Base-by-base conservation (phyloP, 2,888 invertebrate genomes). In the Molorchus minor region DNA sequence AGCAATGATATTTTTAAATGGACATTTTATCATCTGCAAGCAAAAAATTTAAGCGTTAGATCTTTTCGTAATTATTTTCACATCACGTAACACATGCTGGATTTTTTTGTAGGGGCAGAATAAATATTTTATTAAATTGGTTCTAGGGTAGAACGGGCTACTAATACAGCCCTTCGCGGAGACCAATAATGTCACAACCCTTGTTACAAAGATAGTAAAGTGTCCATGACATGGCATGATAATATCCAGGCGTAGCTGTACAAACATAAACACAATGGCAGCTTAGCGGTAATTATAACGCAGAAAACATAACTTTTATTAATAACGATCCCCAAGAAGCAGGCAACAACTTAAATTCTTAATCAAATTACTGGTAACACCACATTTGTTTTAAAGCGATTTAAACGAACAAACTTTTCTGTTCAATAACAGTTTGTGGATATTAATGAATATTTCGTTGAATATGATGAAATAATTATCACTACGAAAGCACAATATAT, bases 241-340 rank as follows among this genome's bases (percentile, higher is more conserved):
- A 29, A 29, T 40, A 52, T 52, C 41, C 40, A 52, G 52, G 15
- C 52, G 29, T 15, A 25, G 38, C 15, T 17, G 19, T n/a, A 20
- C 52, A 52, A 13, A 41, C 52, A 52, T 30, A 41, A 19, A 52
- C 29, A 52, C 52, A 29, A 52, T 52, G 29, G 40, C 12, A 40
- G 40, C 52, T 52, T 33, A 10, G 29, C 41, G 13, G 17, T 19
- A 52, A 52, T 41, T 41, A 41, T 52, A 30, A 21, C 36, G 29
- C 21, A 41, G 43, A 43, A 43, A 43, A 52, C 15, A 35, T 40
- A 38, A 40, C 52, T 41, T 52, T 29, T 38, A 52, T 41, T 52
- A 52, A 52, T 40, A 52, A 30, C 41, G 36, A 4, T n/a, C 36
- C 19, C 1, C 29, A 33, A 12, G n/a, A 29, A 40, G 41, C 41